A percentile compares a stretch with the other conserved stretches of the same genome.
These are phyloP conservation scores for Limnodromus scolopaceus DNA, from an alignment of 2,797 vertebrate species.

Conservation along the genomic window DNA sequence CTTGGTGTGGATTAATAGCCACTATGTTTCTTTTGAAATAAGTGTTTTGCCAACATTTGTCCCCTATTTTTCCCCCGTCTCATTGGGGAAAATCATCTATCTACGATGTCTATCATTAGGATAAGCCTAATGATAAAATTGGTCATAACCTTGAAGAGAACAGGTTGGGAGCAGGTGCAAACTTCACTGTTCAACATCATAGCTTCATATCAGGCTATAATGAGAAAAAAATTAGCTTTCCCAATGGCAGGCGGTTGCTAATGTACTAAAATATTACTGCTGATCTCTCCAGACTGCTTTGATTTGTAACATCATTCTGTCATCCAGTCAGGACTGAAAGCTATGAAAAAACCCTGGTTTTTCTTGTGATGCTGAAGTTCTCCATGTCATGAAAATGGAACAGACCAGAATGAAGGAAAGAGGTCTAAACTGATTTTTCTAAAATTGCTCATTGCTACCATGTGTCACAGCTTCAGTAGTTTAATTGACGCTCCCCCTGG, in stretches of 20 bases:
- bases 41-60: background rate
- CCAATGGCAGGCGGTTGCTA: background rate
- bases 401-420: background rate
- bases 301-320: background rate
- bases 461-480: background rate
- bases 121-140: background rate
- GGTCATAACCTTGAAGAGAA: background rate
- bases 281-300: background rate
- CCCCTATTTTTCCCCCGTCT: rapidly evolving
- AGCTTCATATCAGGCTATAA: background rate
- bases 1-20: background rate
- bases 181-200: background rate
- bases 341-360: background rate
- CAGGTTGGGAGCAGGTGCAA: background rate
- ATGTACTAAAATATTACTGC: slow-evolving; percentile 20
- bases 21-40: background rate
- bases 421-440: background rate
- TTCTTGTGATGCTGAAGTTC: background rate
- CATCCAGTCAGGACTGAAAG: background rate
- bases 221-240: slow-evolving; percentile 46
- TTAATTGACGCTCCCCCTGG: background rate
- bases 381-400: background rate
- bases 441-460: background rate
- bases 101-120: too few species aligned
- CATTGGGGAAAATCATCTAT: too few species aligned